Base-by-base conservation (phyloP, 1,140 invertebrate genomes). In the Lineus longissimus region DNA sequence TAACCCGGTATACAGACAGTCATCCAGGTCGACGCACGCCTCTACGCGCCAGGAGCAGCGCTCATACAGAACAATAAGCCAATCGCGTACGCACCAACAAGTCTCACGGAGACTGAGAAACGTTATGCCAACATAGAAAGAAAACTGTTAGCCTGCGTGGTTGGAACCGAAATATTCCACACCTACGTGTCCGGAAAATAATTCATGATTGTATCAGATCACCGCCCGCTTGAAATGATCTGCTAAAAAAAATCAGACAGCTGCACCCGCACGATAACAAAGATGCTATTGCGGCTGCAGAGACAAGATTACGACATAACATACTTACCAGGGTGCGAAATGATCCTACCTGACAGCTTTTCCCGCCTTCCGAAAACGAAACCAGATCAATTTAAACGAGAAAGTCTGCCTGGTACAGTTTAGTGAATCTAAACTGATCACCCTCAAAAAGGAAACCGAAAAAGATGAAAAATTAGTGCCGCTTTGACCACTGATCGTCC, bases 91-190 rank as follows among this genome's bases (percentile, higher is more conserved):
- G 80, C 80, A 17, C 85, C 82, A 1, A 66, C 79, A 23, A 68
- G 76, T n/a, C 65, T 85, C 13, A 82, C 77, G 9, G 1, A 62
- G 11, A 70, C 74, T 45, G 79, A 86, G 70, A n/a, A 69, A 31
- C 82, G 81, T 31, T 85, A 84, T 64, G 77, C 75, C 17, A 79
- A 84, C 68, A 79, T 84, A 1, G 81, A 86, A 61, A 78, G 80
- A 62, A 81, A 86, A 67, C 71, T 81, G 2, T 68, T 84, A 1
- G 80, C 83, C 2, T 81, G 84, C 45, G 72, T 85, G 1, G 85
- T 82, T 64, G 75, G 73, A 6, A 69, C 76, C 2, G 75, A 81
- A 59, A 61, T 72, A 36, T 84, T 82, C 71, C 71, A 81, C 59
- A 54, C 74, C 23, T 80, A 73, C 65, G 64, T 80, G 13, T 81